Evolutionary conservation across 2,888 invertebrate species (phyloP).

Genomic region (Rhagonycha lutea): DNA sequence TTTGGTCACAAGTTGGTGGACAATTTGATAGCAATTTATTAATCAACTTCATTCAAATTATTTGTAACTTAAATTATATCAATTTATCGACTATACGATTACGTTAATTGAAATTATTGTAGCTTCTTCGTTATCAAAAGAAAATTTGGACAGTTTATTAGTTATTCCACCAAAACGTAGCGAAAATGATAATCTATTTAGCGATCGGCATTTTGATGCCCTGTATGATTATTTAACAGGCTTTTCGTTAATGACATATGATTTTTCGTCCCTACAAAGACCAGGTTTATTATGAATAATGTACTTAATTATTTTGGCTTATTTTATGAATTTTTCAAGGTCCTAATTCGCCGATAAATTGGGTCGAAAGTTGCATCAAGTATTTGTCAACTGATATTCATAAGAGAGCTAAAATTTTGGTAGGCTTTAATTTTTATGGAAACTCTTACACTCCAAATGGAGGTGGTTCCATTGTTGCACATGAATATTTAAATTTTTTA

Average conservation of each 20-base stretch:
- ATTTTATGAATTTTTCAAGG: constrained; percentile 56
- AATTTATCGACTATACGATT: neutral
- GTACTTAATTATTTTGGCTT: neutral
- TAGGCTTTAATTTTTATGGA: constrained; percentile 94
- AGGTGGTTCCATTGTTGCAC: constrained; percentile 80
- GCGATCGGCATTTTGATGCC: constrained; percentile 73
- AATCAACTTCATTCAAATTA: constrained; percentile 65
- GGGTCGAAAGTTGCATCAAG: constrained; percentile 80
- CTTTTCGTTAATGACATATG: constrained; percentile 97
- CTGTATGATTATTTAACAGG: constrained; percentile 78
- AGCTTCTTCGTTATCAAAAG: constrained; percentile 63
- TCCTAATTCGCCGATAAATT: constrained; percentile 86
- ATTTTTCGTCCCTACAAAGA: constrained; percentile 81
- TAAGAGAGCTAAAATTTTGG: constrained; percentile 76
- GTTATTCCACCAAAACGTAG: constrained; percentile 80
- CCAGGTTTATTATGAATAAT: constrained; percentile 62
- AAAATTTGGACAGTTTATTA: constrained; percentile 68
- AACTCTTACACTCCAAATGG: constrained; percentile 83
- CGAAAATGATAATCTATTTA: constrained; percentile 70
- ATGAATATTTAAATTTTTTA: constrained; percentile 77
- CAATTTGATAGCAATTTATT: constrained; percentile 62
- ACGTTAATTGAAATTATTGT: constrained; percentile 32
- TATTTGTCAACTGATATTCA: constrained; percentile 67
- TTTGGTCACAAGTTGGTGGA: constrained; percentile 83
- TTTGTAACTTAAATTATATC: constrained; percentile 59